Percentiles rank a stretch among this genome's conserved stretches.
These are phyloP conservation scores for Sigmodon hispidus DNA, from an alignment of 2,113 vertebrate species.

Conservation along the genomic window DNA sequence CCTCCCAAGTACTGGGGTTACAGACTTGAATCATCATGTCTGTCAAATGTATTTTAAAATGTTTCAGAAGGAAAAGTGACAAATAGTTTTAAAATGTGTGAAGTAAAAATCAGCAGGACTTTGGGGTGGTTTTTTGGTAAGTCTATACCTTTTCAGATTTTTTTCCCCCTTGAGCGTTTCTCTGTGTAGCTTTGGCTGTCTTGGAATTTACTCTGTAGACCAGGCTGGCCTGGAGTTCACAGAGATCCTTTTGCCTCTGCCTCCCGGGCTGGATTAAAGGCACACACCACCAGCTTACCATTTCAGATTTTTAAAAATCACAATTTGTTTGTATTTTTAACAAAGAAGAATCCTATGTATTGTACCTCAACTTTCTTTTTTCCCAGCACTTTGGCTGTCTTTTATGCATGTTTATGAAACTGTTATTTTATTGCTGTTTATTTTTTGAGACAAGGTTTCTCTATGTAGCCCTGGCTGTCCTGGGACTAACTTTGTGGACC, in stretches of 20 bases:
- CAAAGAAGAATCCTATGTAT: neutral
- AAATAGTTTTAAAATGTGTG: neutral
- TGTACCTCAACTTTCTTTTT: neutral
- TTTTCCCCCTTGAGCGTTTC: too few species aligned
- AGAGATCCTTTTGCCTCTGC: too few species aligned
- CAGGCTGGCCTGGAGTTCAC: too few species aligned
- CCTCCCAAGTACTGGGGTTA: neutral
- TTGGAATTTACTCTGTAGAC: too few species aligned
- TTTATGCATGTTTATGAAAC: neutral
- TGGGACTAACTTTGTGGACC: neutral
- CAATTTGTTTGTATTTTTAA: neutral
- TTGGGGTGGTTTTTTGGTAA: neutral
- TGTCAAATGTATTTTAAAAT: neutral
- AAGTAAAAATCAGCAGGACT: neutral
- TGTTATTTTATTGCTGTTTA: too few species aligned
- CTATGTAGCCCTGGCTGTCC: neutral
- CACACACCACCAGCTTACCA: too few species aligned
- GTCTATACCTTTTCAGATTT: neutral
- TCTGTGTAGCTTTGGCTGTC: too few species aligned
- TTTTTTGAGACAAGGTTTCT: too few species aligned
- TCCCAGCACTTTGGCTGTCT: neutral
- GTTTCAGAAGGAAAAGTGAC: neutral
- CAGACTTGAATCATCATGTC: neutral
- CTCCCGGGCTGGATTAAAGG: too few species aligned
- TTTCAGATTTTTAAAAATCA: slow-evolving; percentile 24